Evolutionary conservation across 2,888 invertebrate species (phyloP).

Genomic region (Hirtodrosophila histrioides): DNA sequence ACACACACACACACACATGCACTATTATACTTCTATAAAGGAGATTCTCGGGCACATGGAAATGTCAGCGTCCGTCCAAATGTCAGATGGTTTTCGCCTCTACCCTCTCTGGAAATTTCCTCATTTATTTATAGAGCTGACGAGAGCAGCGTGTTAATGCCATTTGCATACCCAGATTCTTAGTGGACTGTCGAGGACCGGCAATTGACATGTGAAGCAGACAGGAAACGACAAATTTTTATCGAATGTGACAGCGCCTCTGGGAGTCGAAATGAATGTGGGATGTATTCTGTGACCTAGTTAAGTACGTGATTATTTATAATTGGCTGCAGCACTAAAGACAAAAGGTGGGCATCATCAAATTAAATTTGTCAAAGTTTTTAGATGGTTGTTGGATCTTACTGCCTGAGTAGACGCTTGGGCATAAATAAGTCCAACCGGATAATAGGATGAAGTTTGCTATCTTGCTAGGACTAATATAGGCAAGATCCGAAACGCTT

Average conservation of each 20-base stretch:
- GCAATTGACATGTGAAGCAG: slow-evolving; percentile 37
- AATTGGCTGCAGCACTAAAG: slow-evolving; percentile 4
- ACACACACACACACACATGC: neutral
- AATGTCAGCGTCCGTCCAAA: slow-evolving; percentile 53
- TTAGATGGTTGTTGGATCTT: no score
- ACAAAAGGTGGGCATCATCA: no score
- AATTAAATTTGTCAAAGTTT: no score
- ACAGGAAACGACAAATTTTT: slow-evolving; percentile 29
- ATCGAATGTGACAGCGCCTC: slow-evolving; percentile 12
- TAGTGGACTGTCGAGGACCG: slow-evolving; percentile 27
- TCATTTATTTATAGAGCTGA: slow-evolving; percentile 62
- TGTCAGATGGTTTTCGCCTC: slow-evolving; percentile 33
- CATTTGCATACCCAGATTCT: slow-evolving; percentile 47
- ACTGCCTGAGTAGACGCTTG: no score
- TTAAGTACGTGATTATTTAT: neutral
- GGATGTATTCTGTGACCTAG: neutral
- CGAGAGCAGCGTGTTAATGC: slow-evolving; percentile 48
- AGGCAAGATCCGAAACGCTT: no score
- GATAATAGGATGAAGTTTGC: no score
- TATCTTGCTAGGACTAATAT: no score
- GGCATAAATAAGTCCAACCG: no score
- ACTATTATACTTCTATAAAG: slow-evolving; percentile 10
- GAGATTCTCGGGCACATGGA: slow-evolving; percentile 26
- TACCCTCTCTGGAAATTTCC: slow-evolving; percentile 8
- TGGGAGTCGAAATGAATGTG: slow-evolving; percentile 7